Percentiles rank a stretch among this genome's conserved stretches.
Conservation (phyloP, 2,888 invertebrate species). For the Hemaris fuciformis region DNA sequence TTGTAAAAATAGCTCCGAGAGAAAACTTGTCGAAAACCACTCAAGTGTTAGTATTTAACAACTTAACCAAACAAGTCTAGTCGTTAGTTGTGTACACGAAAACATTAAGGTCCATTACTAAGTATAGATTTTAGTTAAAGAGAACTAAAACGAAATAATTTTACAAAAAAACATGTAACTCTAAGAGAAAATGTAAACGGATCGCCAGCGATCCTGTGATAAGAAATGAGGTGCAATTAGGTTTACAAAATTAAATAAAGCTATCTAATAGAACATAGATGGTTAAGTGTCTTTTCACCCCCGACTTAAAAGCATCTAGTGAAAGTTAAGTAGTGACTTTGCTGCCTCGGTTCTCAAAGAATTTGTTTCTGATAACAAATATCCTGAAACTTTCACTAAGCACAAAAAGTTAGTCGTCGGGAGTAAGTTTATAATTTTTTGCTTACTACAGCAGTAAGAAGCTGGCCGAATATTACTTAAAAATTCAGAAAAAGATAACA, state of each 20-base stretch:
- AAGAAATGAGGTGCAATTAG: conserved; percentile 75
- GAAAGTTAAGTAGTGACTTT: neutral
- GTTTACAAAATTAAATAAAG: conserved; percentile 70
- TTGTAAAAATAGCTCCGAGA: conserved; percentile 13
- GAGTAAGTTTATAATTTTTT: conserved; percentile 20
- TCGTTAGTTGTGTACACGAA: conserved; percentile 74
- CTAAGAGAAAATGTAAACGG: conserved; percentile 74
- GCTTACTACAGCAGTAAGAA: conserved; percentile 42
- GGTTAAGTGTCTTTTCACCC: conserved; percentile 48
- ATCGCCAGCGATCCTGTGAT: conserved; percentile 76
- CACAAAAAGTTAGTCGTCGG: conserved; percentile 16
- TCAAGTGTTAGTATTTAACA: conserved; percentile 73
- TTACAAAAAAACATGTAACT: conserved; percentile 62
- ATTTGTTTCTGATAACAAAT: neutral
- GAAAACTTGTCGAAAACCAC: conserved; percentile 69
- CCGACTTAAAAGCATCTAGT: neutral
- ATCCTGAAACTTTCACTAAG: neutral
- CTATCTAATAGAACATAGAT: conserved; percentile 62
- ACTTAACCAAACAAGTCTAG: conserved; percentile 70
- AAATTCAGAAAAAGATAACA: conserved; percentile 75
- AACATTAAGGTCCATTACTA: conserved; percentile 57
- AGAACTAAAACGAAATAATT: conserved; percentile 59
- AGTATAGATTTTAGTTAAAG: conserved; percentile 48
- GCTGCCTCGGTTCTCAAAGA: neutral
- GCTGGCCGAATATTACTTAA: conserved; percentile 70